phyloP scores from a whole-genome alignment of 2,888 invertebrate genomes.

The Oeneis ivallda region DNA sequence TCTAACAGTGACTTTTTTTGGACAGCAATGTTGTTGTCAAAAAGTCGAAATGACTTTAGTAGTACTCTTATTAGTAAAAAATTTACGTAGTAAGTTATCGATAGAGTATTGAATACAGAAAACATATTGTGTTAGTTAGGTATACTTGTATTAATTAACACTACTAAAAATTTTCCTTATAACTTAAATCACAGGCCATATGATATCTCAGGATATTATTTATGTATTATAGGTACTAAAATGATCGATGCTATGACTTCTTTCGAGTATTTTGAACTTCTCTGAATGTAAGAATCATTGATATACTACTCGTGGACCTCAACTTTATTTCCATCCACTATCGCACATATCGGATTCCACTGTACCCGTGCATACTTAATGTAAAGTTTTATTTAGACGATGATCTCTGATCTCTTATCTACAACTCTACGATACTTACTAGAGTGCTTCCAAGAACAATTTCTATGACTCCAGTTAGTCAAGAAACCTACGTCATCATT shows the following conservation, averaged over 20 bases:
- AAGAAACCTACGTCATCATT: constrained; percentile 57
- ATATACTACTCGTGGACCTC: not conserved
- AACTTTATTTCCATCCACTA: constrained; percentile 3
- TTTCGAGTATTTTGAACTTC: constrained; percentile 4
- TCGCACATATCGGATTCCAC: constrained; percentile 11
- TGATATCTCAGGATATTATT: not conserved
- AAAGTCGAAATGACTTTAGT: too few species aligned
- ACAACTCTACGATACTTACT: constrained; percentile 36
- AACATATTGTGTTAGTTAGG: too few species aligned
- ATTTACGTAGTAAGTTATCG: too few species aligned
- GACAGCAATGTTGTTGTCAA: too few species aligned
- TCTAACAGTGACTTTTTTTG: too few species aligned
- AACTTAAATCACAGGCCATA: not conserved
- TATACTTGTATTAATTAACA: too few species aligned
- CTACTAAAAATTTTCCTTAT: not conserved
- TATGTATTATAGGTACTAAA: not conserved
- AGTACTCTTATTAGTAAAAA: too few species aligned
- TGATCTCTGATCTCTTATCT: constrained; percentile 72
- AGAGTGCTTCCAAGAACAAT: constrained; percentile 67
- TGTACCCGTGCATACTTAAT: constrained; percentile 16
- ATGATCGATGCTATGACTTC: not conserved
- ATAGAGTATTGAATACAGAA: too few species aligned
- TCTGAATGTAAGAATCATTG: too few species aligned
- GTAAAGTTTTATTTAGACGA: constrained; percentile 36
- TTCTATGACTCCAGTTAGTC: constrained; percentile 59